These are phyloP conservation scores for Drosophila dives DNA, from an alignment of 2,888 invertebrate species.

Conservation along the genomic window DNA sequence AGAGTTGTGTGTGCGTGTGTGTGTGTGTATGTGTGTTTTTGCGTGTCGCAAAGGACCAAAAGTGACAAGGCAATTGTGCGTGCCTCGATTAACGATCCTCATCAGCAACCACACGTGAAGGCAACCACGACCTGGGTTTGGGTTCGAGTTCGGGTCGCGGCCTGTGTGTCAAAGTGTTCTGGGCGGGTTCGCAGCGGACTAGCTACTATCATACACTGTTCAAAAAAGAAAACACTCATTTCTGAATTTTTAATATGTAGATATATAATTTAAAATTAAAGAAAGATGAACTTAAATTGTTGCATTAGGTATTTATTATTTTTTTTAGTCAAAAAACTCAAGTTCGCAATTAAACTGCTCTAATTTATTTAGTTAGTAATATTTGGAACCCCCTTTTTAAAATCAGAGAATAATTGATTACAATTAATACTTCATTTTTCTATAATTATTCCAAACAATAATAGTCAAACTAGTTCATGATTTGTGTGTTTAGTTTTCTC, in stretches of 20 bases:
- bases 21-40: not conserved
- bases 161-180: slow-evolving; percentile 2
- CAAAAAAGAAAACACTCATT: not conserved
- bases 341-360: not conserved
- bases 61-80: slow-evolving; percentile 29
- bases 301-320: not conserved
- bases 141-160: slow-evolving; percentile 10
- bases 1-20: slow-evolving; percentile 13
- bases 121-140: not conserved
- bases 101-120: slow-evolving; percentile 19
- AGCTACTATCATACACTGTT: slow-evolving; percentile 2
- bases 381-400: not conserved
- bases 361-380: not conserved
- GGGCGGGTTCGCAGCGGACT: not conserved
- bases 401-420: not conserved
- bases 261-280: not conserved
- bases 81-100: slow-evolving; percentile 40
- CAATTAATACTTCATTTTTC: not conserved
- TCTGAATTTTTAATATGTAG: not conserved
- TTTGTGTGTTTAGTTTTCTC: not conserved
- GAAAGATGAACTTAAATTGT: not conserved
- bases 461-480: not conserved
- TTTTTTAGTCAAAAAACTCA: not conserved
- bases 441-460: no score
- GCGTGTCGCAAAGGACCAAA: slow-evolving; percentile 7